Base-by-base conservation (phyloP, 2,113 vertebrate species). In the Willisornis vidua region DNA sequence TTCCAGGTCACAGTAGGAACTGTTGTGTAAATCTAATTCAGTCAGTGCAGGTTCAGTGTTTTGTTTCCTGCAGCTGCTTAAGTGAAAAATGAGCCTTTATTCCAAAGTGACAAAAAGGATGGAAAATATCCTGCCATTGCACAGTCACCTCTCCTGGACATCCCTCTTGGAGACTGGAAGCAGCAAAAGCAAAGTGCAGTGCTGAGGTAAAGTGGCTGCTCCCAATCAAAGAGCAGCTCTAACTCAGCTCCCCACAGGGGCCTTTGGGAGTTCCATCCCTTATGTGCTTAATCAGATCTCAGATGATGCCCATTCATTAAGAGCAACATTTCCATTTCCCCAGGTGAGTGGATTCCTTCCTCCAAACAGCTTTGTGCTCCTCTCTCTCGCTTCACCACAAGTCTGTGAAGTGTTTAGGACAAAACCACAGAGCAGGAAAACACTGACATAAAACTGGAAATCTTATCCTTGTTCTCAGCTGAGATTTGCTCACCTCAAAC, bases 381-480 rank as follows among this genome's bases (percentile, higher is more conserved):
- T 7, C 37, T 89, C 73, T 51, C 24, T 87, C 6, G 3, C 37
- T 84, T 90, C 37, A 55, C 76, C 84, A 59, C 83, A 96, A 10
- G n/a, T 35, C 68, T 72, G 26, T 41, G 45, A 61, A 86, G 66
- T 7, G 57, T 33, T 79, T n/a, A 62, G 65, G 73, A 58, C 57
- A 58, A 91, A 96, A 88, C 51, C 89, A 86, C 81, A 78, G 33
- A 85, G 87, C 26, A 79, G 75, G 59, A 81, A 86, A 90, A 76
- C 3, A 25, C 11, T n/a, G 31, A 58, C 2, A 7, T 28, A 83
- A 28, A 81, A 31, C 5, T 49, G 58, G 61, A 95, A 75, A 39
- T 79, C 24, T 77, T 68, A 61, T 52, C 14, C n/a, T 13, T 24
- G 9, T 10, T 65, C 49, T 23, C 58, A 66, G 49, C 0, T 67